A percentile compares a stretch with the other conserved stretches of the same genome.
Conservation (phyloP, 30 jellyfish, hydroid and myxozoan genomes). For the Nemopilema nomurai region DNA sequence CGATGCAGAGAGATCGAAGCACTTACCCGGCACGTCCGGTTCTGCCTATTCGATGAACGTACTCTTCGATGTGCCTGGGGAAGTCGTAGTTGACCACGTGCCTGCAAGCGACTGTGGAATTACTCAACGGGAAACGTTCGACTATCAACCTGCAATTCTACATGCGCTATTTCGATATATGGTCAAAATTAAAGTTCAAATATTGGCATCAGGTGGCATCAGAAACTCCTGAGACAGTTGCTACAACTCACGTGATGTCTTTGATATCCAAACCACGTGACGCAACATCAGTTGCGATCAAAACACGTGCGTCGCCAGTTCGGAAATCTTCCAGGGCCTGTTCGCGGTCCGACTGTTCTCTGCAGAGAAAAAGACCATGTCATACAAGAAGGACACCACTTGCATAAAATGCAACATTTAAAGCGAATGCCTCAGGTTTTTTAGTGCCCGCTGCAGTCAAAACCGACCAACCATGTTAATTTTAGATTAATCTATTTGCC, state of each 20-base stretch:
- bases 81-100: slow-evolving; percentile 92
- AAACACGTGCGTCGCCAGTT: slow-evolving; percentile 92
- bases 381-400: neutral
- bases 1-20: neutral
- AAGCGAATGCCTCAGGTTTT: too few species aligned
- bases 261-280: slow-evolving; percentile 98
- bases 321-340: slow-evolving; percentile 92
- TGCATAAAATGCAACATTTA: too few species aligned
- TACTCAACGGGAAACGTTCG: too few species aligned
- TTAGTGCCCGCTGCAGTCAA: too few species aligned
- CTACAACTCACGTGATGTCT: slow-evolving; percentile 85
- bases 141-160: too few species aligned
- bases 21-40: slow-evolving; percentile 99
- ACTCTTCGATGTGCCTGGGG: slow-evolving; percentile 97
- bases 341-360: slow-evolving; percentile 96
- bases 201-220: neutral
- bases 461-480: too few species aligned
- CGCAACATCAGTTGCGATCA: slow-evolving; percentile 99
- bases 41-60: slow-evolving; percentile 98
- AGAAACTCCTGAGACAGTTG: neutral
- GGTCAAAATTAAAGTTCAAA: too few species aligned
- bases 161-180: too few species aligned
- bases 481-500: too few species aligned
- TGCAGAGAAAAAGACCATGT: neutral
- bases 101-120: slow-evolving; percentile 33